Evolutionary conservation across 2,888 invertebrate genomes (phyloP).

Genomic region (Nomada ruficornis): DNA sequence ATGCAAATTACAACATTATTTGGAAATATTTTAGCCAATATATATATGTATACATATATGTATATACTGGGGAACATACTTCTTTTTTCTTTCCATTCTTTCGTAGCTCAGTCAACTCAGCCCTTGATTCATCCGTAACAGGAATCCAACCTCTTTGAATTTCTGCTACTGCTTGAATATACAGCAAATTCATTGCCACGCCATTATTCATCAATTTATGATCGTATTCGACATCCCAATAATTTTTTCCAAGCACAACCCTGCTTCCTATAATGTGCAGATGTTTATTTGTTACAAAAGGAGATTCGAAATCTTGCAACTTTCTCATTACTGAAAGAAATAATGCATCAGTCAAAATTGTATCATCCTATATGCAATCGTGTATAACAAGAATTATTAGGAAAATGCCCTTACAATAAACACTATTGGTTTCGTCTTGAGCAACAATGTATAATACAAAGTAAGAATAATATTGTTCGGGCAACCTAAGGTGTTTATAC

Average conservation of each 20-base stretch:
- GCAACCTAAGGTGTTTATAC: constrained; percentile 92
- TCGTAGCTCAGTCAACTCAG: constrained; percentile 90
- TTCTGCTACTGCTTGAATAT: constrained; percentile 94
- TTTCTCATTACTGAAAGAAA: constrained; percentile 89
- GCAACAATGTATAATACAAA: constrained; percentile 96
- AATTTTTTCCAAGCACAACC: constrained; percentile 95
- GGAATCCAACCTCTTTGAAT: constrained; percentile 94
- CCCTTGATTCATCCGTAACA: constrained; percentile 88
- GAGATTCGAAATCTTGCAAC: constrained; percentile 98
- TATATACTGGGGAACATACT: constrained; percentile 84
- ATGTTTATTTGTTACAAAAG: constrained; percentile 94
- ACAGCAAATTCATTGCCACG: constrained; percentile 93
- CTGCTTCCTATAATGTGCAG: constrained; percentile 89
- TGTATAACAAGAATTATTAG: neutral
- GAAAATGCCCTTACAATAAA: constrained; percentile 85
- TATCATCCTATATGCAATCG: neutral
- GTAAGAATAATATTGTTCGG: constrained; percentile 92
- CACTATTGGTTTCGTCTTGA: constrained; percentile 89
- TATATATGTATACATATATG: neutral
- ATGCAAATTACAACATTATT: neutral
- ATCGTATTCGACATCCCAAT: constrained; percentile 95
- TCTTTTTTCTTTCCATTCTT: constrained; percentile 93
- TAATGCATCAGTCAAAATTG: neutral
- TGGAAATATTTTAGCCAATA: constrained; percentile 5
- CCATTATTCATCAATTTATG: constrained; percentile 92